phyloP scores from a whole-genome alignment of 2,888 invertebrate species.

The Elmis aenea region DNA sequence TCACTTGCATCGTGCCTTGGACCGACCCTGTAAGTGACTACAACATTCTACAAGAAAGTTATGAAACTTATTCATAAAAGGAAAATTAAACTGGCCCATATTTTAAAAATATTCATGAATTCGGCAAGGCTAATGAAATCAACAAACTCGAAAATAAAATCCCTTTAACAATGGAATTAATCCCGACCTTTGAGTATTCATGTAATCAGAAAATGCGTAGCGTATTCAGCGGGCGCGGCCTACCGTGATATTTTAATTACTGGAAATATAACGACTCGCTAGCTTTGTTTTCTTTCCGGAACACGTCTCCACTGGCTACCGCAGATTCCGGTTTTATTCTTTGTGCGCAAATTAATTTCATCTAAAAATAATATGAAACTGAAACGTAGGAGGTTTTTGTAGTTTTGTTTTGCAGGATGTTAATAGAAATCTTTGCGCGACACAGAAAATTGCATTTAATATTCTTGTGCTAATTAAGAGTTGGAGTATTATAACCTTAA shows the following conservation, averaged over 20 bases:
- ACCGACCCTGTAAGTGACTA: too few relatives aligned
- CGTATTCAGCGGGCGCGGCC: constrained; percentile 23
- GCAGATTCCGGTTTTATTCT: constrained; percentile 16
- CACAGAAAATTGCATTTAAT: too few relatives aligned
- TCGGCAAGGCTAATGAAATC: constrained; percentile 13
- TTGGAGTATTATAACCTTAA: too few relatives aligned
- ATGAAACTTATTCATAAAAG: too few relatives aligned
- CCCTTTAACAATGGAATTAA: constrained; percentile 17
- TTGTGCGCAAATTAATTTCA: constrained; percentile 13
- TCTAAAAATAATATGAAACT: constrained; percentile 1
- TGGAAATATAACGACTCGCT: constrained; percentile 22
- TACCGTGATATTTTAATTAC: constrained; percentile 29
- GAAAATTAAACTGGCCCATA: too few relatives aligned
- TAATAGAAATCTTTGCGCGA: too few relatives aligned
- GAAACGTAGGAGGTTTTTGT: too few relatives aligned
- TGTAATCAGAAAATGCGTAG: constrained; percentile 26
- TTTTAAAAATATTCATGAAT: constrained; percentile 15
- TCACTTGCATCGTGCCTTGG: too few relatives aligned
- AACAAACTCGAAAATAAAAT: constrained; percentile 16
- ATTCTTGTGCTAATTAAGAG: too few relatives aligned
- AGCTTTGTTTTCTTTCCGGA: constrained; percentile 25
- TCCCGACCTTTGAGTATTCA: constrained; percentile 23
- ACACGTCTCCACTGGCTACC: constrained; percentile 20
- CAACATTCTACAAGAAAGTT: too few relatives aligned
- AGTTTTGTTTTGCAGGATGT: too few relatives aligned